Evolutionary conservation across 2,888 invertebrate species (phyloP).

Genomic region (Agrochola macilenta): DNA sequence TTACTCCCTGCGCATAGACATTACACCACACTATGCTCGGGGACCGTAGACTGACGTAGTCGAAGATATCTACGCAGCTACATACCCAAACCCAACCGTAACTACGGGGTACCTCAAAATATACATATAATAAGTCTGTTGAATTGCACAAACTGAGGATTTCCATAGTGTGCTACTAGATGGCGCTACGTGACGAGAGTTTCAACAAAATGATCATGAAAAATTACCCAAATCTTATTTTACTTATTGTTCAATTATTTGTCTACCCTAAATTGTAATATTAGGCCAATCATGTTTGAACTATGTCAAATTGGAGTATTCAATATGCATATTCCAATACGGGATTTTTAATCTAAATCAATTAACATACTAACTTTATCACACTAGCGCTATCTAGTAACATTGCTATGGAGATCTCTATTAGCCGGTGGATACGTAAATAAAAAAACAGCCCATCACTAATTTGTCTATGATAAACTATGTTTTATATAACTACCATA

Average conservation of each 20-base stretch:
- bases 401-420: conserved; percentile 59
- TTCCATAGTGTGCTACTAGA: conserved; percentile 59
- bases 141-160: conserved; percentile 69
- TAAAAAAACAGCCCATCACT: conserved; percentile 85
- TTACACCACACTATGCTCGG: conserved; percentile 76
- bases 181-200: conserved; percentile 53
- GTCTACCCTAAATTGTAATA: conserved; percentile 52
- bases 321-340: conserved; percentile 27
- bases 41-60: conserved; percentile 67
- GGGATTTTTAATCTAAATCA: conserved; percentile 45
- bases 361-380: conserved; percentile 27
- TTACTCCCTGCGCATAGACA: conserved; percentile 77
- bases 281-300: conserved; percentile 63
- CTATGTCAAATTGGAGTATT: conserved; percentile 44
- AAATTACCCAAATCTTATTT: conserved; percentile 44
- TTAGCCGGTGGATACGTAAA: conserved; percentile 68
- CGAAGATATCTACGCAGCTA: conserved; percentile 69
- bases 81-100: conserved; percentile 77
- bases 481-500: conserved; percentile 76
- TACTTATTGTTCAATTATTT: conserved; percentile 50
- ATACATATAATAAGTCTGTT: conserved; percentile 69
- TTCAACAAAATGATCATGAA: conserved; percentile 34
- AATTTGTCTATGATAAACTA: conserved; percentile 80
- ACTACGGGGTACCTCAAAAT: conserved; percentile 78
- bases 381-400: conserved; percentile 61